Base-by-base conservation (phyloP, 2,888 invertebrate genomes). In the Epinotia demarniana region DNA sequence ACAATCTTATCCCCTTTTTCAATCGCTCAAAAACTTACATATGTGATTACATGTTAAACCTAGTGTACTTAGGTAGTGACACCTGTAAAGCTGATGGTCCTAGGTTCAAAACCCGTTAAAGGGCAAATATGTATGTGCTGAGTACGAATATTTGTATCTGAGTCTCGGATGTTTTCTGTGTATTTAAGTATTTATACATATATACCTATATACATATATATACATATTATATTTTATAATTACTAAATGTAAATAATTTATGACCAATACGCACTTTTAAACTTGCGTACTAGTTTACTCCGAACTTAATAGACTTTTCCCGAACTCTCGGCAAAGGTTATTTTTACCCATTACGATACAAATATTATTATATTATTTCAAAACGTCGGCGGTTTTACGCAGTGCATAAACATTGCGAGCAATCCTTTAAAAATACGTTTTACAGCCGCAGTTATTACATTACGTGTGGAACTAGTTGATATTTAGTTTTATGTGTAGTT, bases 361-460 rank as follows among this genome's bases (percentile, higher is more conserved):
- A 74, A 74, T 74, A 69, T 74, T 74, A 74, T 74, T 49, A 69
- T 69, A 58, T 63, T 33, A 74, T 74, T 74, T 74, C 74, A 74
- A 63, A 69, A 69, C 58, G 43, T 69, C 46, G 60, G 62, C 66
- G 62, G 63, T 63, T 69, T 74, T 57, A 69, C 69, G 11, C 19
- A 63, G 23, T 63, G 55, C 69, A 68, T 74, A 74, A 74, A 74
- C 74, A 74, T 68, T 33, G n/a, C 43, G 33, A 39, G 60, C 62
- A 63, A 58, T 63, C 33, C 74, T 69, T 49, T 63, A 74, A 63
- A 74, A 69, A 74, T 63, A 63, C 13, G 39, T 69, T 74, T 74
- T 74, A 74, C 63, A 58, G 62, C 69, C 43, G n/a, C 33, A 55
- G 69, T 49, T 58, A 63, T 69, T 46, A 8, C 53, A 18, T 58